These are phyloP conservation scores for Linyphia triangularis DNA, from an alignment of 2,888 invertebrate genomes.

Conservation along the genomic window DNA sequence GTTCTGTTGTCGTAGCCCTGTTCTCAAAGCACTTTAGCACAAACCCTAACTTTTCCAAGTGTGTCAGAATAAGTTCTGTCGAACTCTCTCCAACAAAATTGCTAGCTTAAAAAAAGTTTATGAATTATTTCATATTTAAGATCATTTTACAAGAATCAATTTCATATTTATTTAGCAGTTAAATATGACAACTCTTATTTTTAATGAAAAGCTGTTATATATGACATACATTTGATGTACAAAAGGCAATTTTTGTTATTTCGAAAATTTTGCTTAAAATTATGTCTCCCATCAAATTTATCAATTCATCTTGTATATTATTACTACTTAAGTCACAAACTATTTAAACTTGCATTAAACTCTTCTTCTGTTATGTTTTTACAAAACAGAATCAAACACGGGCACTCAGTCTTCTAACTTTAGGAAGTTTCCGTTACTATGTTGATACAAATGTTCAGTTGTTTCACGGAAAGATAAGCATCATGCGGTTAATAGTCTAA, in stretches of 20 bases:
- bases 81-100: constrained; percentile 7
- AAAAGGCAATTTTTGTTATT: background rate
- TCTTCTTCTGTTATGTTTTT: background rate
- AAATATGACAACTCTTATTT: constrained; percentile 20
- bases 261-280: constrained; percentile 21
- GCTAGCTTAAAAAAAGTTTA: background rate
- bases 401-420: background rate
- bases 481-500: constrained; percentile 16
- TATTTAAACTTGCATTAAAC: background rate
- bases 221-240: background rate
- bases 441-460: constrained; percentile 20
- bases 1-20: constrained; percentile 24
- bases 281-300: constrained; percentile 21
- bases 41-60: constrained; percentile 30
- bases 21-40: constrained; percentile 16
- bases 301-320: constrained; percentile 21
- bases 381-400: background rate
- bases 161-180: constrained; percentile 14
- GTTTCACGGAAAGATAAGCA: constrained; percentile 27
- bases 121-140: background rate
- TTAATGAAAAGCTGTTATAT: constrained; percentile 15
- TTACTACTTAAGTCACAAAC: constrained; percentile 32
- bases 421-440: constrained; percentile 25
- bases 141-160: too few species aligned
- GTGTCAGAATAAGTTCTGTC: constrained; percentile 9